These are phyloP conservation scores for Thaumatotibia leucotreta DNA, from an alignment of 1,140 invertebrate species.

Conservation along the genomic window DNA sequence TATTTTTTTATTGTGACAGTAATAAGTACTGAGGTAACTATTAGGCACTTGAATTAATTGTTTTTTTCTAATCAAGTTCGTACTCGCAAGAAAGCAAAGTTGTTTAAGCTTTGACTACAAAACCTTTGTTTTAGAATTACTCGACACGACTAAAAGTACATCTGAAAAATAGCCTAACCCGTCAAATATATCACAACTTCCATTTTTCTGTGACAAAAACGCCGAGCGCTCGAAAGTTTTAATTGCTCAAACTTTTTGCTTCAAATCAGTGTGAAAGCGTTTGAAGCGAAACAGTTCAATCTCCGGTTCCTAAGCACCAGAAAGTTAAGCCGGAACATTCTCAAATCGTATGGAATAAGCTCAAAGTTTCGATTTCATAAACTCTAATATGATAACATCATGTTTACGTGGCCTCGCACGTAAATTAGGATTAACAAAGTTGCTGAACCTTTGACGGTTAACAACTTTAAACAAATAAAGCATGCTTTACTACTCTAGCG, in stretches of 20 bases:
- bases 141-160: not conserved
- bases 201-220: slow-evolving; percentile 7
- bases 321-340: not conserved
- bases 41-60: too few relatives aligned
- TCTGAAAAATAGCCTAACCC: not conserved
- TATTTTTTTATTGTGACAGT: too few relatives aligned
- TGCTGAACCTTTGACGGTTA: too few relatives aligned
- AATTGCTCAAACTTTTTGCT: slow-evolving; percentile 8
- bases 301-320: not conserved
- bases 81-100: not conserved
- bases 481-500: too few relatives aligned
- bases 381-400: not conserved
- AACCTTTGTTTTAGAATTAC: not conserved
- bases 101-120: not conserved
- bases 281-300: slow-evolving; percentile 1
- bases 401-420: not conserved
- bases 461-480: too few relatives aligned
- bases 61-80: not conserved
- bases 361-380: slow-evolving; percentile 2
- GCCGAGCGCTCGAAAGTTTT: not conserved
- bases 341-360: not conserved
- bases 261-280: slow-evolving; percentile 11
- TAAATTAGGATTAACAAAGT: too few relatives aligned
- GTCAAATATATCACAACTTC: not conserved
- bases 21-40: too few relatives aligned